Conservation (phyloP, 2,113 vertebrate species). For the Ginglymostoma cirratum region DNA sequence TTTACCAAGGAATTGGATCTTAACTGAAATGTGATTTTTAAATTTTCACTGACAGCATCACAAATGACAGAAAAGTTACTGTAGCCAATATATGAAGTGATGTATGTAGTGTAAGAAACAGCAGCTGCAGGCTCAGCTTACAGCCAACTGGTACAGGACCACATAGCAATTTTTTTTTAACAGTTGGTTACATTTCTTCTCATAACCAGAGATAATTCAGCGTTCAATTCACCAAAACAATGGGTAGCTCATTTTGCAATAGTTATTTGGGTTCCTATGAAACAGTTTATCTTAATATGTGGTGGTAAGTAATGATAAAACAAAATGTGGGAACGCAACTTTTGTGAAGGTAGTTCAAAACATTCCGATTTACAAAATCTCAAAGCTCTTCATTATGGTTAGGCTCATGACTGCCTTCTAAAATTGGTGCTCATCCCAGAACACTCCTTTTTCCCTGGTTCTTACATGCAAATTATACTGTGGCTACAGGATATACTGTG, state of each 20-base stretch:
- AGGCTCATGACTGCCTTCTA: neutral
- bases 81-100: neutral
- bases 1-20: neutral
- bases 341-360: neutral
- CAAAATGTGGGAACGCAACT: neutral
- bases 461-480: neutral
- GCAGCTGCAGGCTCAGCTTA: neutral
- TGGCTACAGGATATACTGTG: neutral
- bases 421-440: neutral
- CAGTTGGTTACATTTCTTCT: neutral
- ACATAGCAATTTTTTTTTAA: neutral
- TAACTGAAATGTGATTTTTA: constrained; percentile 28
- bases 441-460: neutral
- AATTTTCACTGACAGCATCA: neutral
- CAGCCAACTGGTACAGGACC: neutral
- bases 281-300: neutral
- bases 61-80: neutral
- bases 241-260: neutral
- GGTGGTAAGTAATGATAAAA: neutral
- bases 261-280: neutral
- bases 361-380: neutral
- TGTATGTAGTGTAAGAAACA: neutral
- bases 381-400: neutral
- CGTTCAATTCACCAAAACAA: neutral
- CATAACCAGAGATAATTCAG: neutral